Conservation (phyloP, 2,797 vertebrate species). For the Gallinago stenura region DNA sequence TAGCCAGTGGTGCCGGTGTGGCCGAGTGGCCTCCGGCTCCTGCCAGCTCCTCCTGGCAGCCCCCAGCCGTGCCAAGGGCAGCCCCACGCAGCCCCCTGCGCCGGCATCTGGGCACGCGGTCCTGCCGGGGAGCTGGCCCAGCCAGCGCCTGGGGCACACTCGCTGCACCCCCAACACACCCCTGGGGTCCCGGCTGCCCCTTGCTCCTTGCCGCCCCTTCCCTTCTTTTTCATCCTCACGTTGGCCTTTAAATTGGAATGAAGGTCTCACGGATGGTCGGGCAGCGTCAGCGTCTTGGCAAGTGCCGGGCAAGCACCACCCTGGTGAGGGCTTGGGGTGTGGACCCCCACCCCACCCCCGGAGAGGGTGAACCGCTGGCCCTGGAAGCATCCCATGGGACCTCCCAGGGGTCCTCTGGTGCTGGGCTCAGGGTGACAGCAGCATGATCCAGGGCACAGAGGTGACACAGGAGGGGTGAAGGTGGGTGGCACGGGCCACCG, state of each 20-base stretch:
- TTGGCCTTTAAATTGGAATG: constrained; percentile 48
- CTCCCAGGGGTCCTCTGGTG: neutral
- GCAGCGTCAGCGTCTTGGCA: neutral
- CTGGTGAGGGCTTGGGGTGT: accelerated
- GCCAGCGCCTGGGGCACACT: neutral
- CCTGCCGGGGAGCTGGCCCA: neutral
- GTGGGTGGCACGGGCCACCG: neutral
- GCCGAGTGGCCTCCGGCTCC: neutral
- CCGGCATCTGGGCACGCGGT: accelerated
- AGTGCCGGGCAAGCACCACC: accelerated
- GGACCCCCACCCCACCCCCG: accelerated
- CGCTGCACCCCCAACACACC: accelerated
- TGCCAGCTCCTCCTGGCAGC: neutral
- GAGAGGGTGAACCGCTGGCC: neutral
- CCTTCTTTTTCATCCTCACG: neutral
- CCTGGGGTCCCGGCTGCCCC: accelerated
- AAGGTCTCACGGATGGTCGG: constrained; percentile 25
- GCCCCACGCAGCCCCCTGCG: accelerated
- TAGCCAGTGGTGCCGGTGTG: accelerated
- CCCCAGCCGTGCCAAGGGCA: neutral
- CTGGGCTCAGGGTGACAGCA: neutral
- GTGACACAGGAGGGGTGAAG: neutral
- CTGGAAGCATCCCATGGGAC: neutral
- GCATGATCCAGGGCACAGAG: neutral
- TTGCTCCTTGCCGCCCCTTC: neutral